Evolutionary conservation across 2,888 invertebrate genomes (phyloP).

Genomic region (Sphaeridia pumilis): DNA sequence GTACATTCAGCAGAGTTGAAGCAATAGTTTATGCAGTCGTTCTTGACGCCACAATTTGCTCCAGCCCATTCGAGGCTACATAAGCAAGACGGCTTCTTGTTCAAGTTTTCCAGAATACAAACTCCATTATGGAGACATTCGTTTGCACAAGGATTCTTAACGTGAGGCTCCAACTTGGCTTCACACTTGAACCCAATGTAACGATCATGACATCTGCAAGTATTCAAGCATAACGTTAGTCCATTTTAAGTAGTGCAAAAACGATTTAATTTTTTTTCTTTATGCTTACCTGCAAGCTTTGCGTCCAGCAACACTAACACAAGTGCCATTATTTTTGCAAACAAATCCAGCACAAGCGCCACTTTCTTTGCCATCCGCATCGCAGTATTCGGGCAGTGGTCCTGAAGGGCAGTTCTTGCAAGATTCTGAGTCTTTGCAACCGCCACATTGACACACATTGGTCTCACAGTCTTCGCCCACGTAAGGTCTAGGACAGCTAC

Average conservation of each 20-base stretch:
- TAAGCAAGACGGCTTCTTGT: conserved; percentile 45
- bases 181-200: conserved; percentile 50
- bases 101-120: conserved; percentile 46
- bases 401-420: conserved; percentile 34
- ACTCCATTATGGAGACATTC: conserved; percentile 49
- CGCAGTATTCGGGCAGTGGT: conserved; percentile 16
- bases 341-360: conserved; percentile 39
- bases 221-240: not conserved
- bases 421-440: conserved; percentile 27
- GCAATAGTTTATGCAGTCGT: conserved; percentile 44
- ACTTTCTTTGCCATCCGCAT: conserved; percentile 13
- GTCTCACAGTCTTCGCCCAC: conserved; percentile 46
- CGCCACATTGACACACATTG: conserved; percentile 43
- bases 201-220: conserved; percentile 43
- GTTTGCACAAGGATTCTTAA: conserved; percentile 39
- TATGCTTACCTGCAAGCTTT: conserved; percentile 43
- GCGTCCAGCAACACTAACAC: conserved; percentile 42
- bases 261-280: not conserved
- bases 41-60: conserved; percentile 44
- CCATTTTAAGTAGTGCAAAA: not conserved
- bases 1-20: conserved; percentile 47
- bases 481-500: conserved; percentile 43
- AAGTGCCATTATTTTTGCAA: conserved; percentile 49
- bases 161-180: conserved; percentile 48
- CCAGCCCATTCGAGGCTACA: conserved; percentile 47